A percentile compares a stretch with the other conserved stretches of the same genome.
These are phyloP conservation scores for Apogon talboti DNA, from an alignment of 2,797 vertebrate species.

Conservation along the genomic window DNA sequence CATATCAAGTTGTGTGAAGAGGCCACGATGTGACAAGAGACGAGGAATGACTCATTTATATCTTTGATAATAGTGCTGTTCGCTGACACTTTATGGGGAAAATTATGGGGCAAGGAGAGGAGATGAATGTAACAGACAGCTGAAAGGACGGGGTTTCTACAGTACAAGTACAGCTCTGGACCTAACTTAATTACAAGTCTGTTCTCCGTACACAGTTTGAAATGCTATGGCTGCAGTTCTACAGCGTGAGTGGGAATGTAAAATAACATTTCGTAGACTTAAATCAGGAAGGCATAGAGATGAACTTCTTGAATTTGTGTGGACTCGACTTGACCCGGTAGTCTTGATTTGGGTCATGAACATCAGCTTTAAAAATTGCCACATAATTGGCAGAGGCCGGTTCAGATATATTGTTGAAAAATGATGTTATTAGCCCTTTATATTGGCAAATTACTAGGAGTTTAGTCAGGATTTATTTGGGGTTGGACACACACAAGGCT, in stretches of 20 bases:
- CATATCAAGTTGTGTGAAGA: constrained; percentile 7
- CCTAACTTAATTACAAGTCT: constrained; percentile 64
- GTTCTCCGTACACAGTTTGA: constrained; percentile 46
- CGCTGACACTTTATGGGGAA: constrained; percentile 13
- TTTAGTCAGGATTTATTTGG: constrained; percentile 59
- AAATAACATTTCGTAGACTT: constrained; percentile 28
- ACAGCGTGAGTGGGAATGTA: constrained; percentile 42
- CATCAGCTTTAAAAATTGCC: constrained; percentile 20
- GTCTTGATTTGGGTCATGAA: constrained; percentile 20
- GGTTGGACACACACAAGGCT: constrained; percentile 44
- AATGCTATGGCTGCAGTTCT: constrained; percentile 67
- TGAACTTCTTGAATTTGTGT: background rate
- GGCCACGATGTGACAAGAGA: constrained; percentile 2
- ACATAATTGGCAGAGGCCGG: constrained; percentile 24
- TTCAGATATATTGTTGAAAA: constrained; percentile 47
- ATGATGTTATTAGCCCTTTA: constrained; percentile 48
- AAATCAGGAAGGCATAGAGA: constrained; percentile 23
- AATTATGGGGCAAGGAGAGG: constrained; percentile 12
- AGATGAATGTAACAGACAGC: constrained; percentile 34
- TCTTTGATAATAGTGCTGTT: constrained; percentile 40
- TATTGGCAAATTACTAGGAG: constrained; percentile 46
- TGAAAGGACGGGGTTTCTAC: constrained; percentile 40
- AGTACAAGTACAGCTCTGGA: constrained; percentile 50
- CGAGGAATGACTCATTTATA: constrained; percentile 33
- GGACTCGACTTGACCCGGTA: constrained; percentile 3